Percentiles rank a stretch among this genome's conserved stretches.
Evolutionary conservation across 1,140 invertebrate genomes (phyloP).

Genomic region (Sipha flava): DNA sequence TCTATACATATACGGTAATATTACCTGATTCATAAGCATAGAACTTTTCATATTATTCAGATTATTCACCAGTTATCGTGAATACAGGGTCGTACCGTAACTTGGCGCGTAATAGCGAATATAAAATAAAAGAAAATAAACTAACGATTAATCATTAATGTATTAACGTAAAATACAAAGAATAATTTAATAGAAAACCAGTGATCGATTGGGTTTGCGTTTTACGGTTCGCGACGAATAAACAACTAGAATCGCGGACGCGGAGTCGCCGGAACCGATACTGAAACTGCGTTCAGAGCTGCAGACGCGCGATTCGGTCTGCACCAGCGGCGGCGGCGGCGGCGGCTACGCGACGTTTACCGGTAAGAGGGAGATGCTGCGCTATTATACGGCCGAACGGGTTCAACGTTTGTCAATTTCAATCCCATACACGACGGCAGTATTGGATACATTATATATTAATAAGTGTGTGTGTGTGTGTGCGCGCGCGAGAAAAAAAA

Average conservation of each 20-base stretch:
- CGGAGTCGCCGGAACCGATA: slow-evolving; percentile 2
- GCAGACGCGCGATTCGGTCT: background rate
- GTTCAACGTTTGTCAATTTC: slow-evolving; percentile 28
- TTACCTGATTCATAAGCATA: background rate
- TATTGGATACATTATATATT: background rate
- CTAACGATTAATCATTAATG: no score
- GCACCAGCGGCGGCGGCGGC: background rate
- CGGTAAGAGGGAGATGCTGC: slow-evolving; percentile 7
- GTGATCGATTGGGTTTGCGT: no score
- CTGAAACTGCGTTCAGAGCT: background rate
- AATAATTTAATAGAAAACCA: no score
- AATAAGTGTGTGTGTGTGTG: background rate
- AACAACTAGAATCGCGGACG: background rate
- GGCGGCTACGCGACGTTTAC: background rate
- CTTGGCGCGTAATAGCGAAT: no score
- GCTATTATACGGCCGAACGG: slow-evolving; percentile 12
- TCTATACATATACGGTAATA: no score
- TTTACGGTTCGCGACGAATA: background rate
- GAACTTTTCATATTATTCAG: background rate
- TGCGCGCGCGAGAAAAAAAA: background rate
- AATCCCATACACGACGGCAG: background rate
- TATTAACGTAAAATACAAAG: no score
- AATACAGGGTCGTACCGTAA: no score
- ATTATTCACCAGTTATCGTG: no score
- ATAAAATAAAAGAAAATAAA: no score